Conservation (phyloP, 2,797 vertebrate species). For the Pseudocheirus occidentalis region DNA sequence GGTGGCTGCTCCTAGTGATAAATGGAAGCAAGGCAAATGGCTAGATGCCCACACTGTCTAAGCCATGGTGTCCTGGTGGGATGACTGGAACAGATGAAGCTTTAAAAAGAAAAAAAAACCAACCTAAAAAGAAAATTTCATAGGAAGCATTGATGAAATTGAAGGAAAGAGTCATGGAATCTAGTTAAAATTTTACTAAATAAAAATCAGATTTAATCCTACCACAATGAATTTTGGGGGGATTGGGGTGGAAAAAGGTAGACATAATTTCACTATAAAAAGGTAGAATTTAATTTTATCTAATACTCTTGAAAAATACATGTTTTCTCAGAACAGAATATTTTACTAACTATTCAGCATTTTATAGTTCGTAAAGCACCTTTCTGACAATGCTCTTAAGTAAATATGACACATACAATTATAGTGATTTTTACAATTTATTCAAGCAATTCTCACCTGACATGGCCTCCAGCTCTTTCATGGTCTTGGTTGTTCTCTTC, state of each 20-base stretch:
- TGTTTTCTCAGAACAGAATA: background rate
- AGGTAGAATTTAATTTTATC: background rate
- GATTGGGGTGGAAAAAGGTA: no score
- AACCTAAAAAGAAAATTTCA: background rate
- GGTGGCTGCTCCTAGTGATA: background rate
- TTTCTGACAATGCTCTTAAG: background rate
- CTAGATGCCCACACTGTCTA: background rate
- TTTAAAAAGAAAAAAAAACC: background rate
- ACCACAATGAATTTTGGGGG: background rate
- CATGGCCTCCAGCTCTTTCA: background rate
- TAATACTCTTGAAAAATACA: background rate
- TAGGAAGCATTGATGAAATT: background rate
- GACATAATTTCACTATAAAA: background rate
- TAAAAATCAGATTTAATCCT: background rate
- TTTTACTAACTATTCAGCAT: background rate
- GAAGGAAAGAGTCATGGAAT: background rate
- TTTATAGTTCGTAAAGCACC: background rate
- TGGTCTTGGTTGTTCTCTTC: background rate
- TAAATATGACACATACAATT: background rate
- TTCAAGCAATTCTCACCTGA: background rate
- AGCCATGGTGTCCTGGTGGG: background rate
- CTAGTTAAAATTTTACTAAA: background rate
- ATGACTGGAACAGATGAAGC: background rate
- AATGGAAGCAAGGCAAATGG: background rate
- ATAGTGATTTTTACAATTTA: background rate